Conservation (phyloP, 2,888 invertebrate species). For the Drosophila leonis region DNA sequence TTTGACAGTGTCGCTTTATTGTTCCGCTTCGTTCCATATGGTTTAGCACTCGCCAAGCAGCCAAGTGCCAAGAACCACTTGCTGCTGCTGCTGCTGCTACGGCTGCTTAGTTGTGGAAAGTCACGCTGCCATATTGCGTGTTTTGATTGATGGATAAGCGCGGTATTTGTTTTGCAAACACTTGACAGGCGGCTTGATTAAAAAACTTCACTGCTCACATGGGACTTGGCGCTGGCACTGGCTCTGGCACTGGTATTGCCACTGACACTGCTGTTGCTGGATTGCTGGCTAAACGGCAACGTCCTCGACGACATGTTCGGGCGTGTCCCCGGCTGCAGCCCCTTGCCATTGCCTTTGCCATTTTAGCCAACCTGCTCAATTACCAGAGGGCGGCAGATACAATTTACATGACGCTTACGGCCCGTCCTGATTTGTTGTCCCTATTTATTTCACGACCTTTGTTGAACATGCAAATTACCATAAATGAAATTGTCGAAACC, state of each 20-base stretch:
- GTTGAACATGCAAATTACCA: slow-evolving; percentile 84
- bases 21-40: slow-evolving; percentile 78
- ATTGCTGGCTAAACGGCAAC: slow-evolving; percentile 29
- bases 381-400: slow-evolving; percentile 66
- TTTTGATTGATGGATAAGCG: slow-evolving; percentile 83
- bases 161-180: slow-evolving; percentile 80
- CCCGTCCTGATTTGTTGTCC: slow-evolving; percentile 74
- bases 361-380: slow-evolving; percentile 59
- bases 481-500: slow-evolving; percentile 77
- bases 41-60: slow-evolving; percentile 53
- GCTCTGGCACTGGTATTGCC: not conserved
- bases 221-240: slow-evolving; percentile 69
- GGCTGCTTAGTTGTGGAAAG: slow-evolving; percentile 52
- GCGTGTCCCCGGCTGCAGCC: slow-evolving; percentile 56
- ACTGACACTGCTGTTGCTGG: slow-evolving; percentile 7
- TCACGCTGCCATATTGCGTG: slow-evolving; percentile 72
- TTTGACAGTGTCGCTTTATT: slow-evolving; percentile 78
- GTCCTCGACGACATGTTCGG: slow-evolving; percentile 68
- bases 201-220: slow-evolving; percentile 85
- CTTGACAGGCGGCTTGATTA: slow-evolving; percentile 85
- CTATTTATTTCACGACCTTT: slow-evolving; percentile 77
- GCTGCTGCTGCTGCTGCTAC: slow-evolving; percentile 44
- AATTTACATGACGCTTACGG: slow-evolving; percentile 67
- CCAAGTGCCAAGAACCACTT: slow-evolving; percentile 69
- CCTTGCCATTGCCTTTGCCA: not conserved